phyloP scores from a whole-genome alignment of 2,888 invertebrate species.

The Digitonthophagus gazella region DNA sequence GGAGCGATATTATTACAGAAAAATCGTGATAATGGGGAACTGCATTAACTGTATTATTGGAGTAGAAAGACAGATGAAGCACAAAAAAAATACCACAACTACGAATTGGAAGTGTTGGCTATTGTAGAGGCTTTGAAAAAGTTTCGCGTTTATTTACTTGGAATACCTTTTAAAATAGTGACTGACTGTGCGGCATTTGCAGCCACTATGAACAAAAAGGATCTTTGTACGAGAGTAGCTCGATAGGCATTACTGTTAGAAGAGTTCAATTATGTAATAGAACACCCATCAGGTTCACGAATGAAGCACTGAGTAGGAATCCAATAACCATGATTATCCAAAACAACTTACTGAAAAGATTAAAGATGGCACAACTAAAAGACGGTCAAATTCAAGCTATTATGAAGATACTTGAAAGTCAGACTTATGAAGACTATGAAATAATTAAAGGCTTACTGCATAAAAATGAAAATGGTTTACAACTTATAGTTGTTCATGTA shows the following conservation, averaged over 20 bases:
- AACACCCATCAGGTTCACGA: no score
- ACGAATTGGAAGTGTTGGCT: conserved; percentile 44
- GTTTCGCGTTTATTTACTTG: conserved; percentile 31
- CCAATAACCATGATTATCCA: no score
- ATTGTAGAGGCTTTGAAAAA: conserved; percentile 41
- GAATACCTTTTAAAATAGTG: conserved; percentile 17
- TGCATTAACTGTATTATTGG: conserved; percentile 40
- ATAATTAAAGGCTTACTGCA: no score
- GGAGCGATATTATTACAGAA: conserved; percentile 38
- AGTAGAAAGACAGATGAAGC: conserved; percentile 40
- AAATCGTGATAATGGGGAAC: conserved; percentile 29
- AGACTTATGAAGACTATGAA: no score
- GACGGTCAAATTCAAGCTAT: no score
- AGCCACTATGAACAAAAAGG: conserved; percentile 17
- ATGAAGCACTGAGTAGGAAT: no score
- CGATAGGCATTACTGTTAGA: conserved; percentile 37
- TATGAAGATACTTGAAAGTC: no score
- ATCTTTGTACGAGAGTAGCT: conserved; percentile 29
- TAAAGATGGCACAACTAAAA: no score
- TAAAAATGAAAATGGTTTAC: no score
- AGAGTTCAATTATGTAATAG: conserved; percentile 36
- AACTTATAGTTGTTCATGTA: no score
- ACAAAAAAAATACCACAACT: no score
- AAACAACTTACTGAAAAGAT: no score
- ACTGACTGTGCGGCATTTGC: conserved; percentile 22